A percentile compares a stretch with the other conserved stretches of the same genome.
These are phyloP conservation scores for Heliconius eleuchia DNA, from an alignment of 1,140 invertebrate species.

Conservation along the genomic window DNA sequence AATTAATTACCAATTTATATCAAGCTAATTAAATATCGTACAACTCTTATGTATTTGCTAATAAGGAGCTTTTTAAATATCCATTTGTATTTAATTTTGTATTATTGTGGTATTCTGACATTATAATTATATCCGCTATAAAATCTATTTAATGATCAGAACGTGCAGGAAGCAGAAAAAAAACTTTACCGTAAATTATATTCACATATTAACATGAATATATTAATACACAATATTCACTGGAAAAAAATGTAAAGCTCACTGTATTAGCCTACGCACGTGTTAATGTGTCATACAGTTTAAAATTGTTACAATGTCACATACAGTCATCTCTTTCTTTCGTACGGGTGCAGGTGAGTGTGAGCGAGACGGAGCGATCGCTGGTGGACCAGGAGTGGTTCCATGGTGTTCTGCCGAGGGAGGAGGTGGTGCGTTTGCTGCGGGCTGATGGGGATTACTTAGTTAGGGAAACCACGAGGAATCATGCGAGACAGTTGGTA, in stretches of 20 bases:
- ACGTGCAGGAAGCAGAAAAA: conserved; percentile 14
- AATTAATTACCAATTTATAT: not conserved
- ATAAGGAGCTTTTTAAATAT: not conserved
- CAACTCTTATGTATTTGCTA: not conserved
- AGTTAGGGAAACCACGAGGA: conserved; percentile 96
- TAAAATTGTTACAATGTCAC: conserved; percentile 24
- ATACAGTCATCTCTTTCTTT: conserved; percentile 25
- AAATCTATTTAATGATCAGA: conserved; percentile 14
- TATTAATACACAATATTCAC: conserved; percentile 22
- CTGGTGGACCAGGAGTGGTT: conserved; percentile 97
- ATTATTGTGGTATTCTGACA: conserved; percentile 1
- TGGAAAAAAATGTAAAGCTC: conserved; percentile 19
- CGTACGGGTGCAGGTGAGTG: conserved; percentile 58
- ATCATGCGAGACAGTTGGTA: conserved; percentile 95
- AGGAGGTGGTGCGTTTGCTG: conserved; percentile 96
- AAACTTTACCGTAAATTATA: conserved; percentile 12
- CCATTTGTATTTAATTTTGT: not conserved
- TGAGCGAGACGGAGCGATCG: conserved; percentile 77
- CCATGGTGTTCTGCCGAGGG: conserved; percentile 96
- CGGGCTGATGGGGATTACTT: conserved; percentile 96
- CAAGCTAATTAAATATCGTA: not conserved
- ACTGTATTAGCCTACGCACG: conserved; percentile 36
- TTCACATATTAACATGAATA: conserved; percentile 12
- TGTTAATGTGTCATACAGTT: conserved; percentile 27
- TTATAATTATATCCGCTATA: conserved; percentile 20